Evolutionary conservation across 1,140 invertebrate species (phyloP), one percentile per base, ranked within the genome.

Genomic region (Heliconius congener): DNA sequence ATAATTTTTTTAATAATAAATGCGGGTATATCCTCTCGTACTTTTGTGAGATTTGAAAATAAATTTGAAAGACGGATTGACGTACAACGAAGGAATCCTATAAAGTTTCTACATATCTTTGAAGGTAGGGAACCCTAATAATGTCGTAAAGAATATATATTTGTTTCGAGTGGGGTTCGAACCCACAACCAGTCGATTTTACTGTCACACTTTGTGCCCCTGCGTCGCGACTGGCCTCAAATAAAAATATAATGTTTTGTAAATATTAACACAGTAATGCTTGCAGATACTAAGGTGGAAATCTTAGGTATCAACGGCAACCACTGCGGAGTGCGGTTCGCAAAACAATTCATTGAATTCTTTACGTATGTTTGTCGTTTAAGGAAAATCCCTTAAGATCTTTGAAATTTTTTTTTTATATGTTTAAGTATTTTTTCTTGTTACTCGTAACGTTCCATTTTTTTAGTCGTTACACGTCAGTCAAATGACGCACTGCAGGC

Each of bases 331-430:
- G 0, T 4, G 42, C 42, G 42, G 5, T 18, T 37, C 71, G 23
- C 46, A 70, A 39, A 55, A 39, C 42, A 75, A 77, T 81, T 80
- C 74, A 77, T 81, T 39, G 79, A 81, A 81, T 81, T 77, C 57
- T 73, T 23, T 66, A 13, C 42, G n/a, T 9, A 66, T 16, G 60
- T 27, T 66, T 27, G n/a, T n/a, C 23, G 23, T 66, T 27, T 66
- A 13, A 66, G 60, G 60, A 66, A 66, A 66, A 27, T 16, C 60
- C 60, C 60, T 66, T 66, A 66, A 66, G 27, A 0, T 27, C 27
- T 9, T 60, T 60, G 11, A 60, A n/a, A 13, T 60, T 13, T 13
- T 2, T 60, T 60, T 23, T 42, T 42, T 42, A 34, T 3, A 27
- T 60, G 11, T 57, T 23, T 57, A 57, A 57, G 19, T n/a, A 50